A percentile compares a stretch with the other conserved stretches of the same genome.
These are phyloP conservation scores for Enteromius thamalakanensis DNA, from an alignment of 2,797 vertebrate species.

Conservation along the genomic window DNA sequence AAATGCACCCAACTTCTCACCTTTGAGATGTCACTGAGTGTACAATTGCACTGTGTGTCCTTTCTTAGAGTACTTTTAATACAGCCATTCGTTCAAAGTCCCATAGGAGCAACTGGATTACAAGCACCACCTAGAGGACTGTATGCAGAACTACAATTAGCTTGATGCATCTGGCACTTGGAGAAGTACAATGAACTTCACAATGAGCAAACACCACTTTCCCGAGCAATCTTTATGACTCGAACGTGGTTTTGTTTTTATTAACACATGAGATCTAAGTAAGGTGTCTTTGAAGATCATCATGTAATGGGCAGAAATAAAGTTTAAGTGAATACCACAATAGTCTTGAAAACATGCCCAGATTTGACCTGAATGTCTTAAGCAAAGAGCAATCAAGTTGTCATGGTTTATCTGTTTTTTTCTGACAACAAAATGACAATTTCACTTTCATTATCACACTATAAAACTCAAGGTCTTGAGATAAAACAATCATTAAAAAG, in stretches of 20 bases:
- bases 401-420: constrained; percentile 5
- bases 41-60: constrained; percentile 36
- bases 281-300: not conserved
- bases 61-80: constrained; percentile 31
- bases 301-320: not conserved
- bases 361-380: not conserved
- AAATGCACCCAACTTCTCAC: not conserved
- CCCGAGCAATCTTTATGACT: not conserved
- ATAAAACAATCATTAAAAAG: constrained; percentile 21
- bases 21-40: constrained; percentile 38
- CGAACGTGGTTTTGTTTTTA: not conserved
- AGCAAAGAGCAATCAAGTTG: not conserved
- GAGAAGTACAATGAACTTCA: not conserved
- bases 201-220: constrained; percentile 12
- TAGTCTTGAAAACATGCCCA: not conserved
- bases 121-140: constrained; percentile 69
- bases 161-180: not conserved
- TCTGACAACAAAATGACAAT: not conserved
- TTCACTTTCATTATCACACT: constrained; percentile 19
- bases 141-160: constrained; percentile 19
- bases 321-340: not conserved
- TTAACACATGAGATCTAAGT: not conserved
- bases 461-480: constrained; percentile 15
- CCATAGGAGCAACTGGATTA: constrained; percentile 47
- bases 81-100: constrained; percentile 10